Evolutionary conservation across 2,888 invertebrate genomes (phyloP).

Genomic region (Torymus texanus): DNA sequence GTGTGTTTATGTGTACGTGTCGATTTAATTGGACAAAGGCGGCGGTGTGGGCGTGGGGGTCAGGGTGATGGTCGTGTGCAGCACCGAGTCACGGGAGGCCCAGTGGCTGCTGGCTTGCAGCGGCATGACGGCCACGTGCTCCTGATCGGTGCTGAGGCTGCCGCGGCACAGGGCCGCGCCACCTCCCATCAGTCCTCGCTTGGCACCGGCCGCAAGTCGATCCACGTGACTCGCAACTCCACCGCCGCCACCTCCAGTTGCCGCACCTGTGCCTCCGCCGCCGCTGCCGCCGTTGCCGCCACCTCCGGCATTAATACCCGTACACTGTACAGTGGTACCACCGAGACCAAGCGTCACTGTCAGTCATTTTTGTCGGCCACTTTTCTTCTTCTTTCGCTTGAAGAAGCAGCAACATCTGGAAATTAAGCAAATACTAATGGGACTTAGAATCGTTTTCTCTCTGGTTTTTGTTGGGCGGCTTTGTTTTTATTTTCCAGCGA

Average conservation of each 20-base stretch:
- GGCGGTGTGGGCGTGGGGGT: constrained; percentile 69
- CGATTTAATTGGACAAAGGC: constrained; percentile 69
- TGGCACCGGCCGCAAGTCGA: constrained; percentile 44
- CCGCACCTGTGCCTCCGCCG: constrained; percentile 53
- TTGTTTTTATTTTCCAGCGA: constrained; percentile 9
- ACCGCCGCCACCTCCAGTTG: constrained; percentile 64
- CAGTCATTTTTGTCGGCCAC: constrained; percentile 93
- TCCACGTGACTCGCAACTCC: constrained; percentile 42
- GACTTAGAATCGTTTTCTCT: constrained; percentile 72
- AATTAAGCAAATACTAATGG: constrained; percentile 76
- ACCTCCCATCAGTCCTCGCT: constrained; percentile 52
- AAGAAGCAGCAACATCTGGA: constrained; percentile 99
- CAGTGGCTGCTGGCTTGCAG: constrained; percentile 81
- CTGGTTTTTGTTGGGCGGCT: constrained; percentile 48
- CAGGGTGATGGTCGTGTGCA: constrained; percentile 74
- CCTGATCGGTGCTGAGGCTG: constrained; percentile 59
- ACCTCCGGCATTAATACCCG: constrained; percentile 67
- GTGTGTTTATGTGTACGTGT: constrained; percentile 18
- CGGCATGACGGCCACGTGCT: constrained; percentile 79
- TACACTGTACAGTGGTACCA: constrained; percentile 68
- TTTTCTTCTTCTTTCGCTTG: constrained; percentile 99
- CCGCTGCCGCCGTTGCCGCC: constrained; percentile 50
- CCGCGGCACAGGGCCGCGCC: constrained; percentile 43
- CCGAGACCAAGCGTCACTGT: constrained; percentile 79
- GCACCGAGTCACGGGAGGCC: constrained; percentile 80